phyloP scores from a whole-genome alignment of 1,140 invertebrate genomes.

The Zaprionus lachaisei region DNA sequence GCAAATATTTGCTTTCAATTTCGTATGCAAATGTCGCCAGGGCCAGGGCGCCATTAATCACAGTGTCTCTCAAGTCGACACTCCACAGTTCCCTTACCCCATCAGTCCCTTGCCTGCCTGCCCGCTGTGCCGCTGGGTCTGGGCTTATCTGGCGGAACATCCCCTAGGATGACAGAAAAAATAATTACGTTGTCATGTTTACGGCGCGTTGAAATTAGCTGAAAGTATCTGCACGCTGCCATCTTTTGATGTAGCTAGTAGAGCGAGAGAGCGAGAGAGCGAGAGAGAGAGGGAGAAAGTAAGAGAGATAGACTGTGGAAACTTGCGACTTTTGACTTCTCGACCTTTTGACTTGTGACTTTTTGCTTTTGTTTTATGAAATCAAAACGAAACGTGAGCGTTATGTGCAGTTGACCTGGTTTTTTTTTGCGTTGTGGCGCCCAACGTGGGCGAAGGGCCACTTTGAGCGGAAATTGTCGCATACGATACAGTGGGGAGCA shows the following conservation, averaged over 20 bases:
- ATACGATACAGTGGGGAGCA: constrained; percentile 45
- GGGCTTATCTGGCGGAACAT: constrained; percentile 42
- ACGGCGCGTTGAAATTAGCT: constrained; percentile 76
- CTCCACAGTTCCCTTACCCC: not conserved
- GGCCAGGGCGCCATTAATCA: constrained; percentile 63
- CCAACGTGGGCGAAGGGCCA: not conserved
- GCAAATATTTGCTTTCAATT: constrained; percentile 81
- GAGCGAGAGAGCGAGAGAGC: constrained; percentile 5
- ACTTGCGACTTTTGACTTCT: constrained; percentile 43
- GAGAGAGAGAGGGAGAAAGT: not conserved
- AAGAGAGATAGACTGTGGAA: not conserved
- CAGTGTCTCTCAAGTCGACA: constrained; percentile 16
- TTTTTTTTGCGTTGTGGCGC: constrained; percentile 14
- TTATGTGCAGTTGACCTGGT: constrained; percentile 60
- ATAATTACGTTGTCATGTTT: constrained; percentile 83
- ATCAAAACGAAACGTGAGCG: constrained; percentile 55
- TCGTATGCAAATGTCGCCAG: constrained; percentile 74
- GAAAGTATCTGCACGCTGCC: constrained; percentile 66
- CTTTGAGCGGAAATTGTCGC: constrained; percentile 68
- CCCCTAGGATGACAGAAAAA: constrained; percentile 60
- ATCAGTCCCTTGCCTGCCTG: not conserved
- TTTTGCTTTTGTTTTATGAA: constrained; percentile 55
- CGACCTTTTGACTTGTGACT: constrained; percentile 14
- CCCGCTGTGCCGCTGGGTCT: not conserved
- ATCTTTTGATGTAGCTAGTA: constrained; percentile 70